Base-by-base conservation (phyloP, 1,140 invertebrate species). In the Drosophila azteca region DNA sequence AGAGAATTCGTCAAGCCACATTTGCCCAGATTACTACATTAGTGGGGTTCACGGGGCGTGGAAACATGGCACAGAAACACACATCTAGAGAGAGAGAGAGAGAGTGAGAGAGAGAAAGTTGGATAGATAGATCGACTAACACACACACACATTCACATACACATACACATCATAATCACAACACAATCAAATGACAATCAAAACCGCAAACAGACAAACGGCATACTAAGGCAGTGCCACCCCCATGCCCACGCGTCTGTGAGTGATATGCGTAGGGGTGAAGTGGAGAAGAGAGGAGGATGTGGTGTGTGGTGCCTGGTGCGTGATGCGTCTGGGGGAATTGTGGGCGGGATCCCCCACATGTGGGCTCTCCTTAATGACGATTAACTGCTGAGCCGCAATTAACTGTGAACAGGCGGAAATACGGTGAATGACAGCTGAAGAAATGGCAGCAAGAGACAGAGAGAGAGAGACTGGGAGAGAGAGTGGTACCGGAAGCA, bases 101-200 rank as follows among this genome's bases (percentile, higher is more conserved):
- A 35, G 29, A 31, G 8, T 3, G 29, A 9, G 31, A 5, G 35
- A 5, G 35, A 13, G 35, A 39, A 8, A 13, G 29, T 31, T 31
- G 29, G 35, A 39, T 39, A 35, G 50, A 48, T 44, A 46, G 61
- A 64, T 64, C 29, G 54, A 75, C 31, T 11, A 6, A 49, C 49
- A 58, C 15, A 59, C 53, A 67, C 43, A 51, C 17, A 20, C 17
- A n/a, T 50, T 35, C n/a, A 24, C 15, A 53, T 31, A 31, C 26
- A 48, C 55, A 51, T 31, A 62, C 50, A 62, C 67, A 83, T 88
- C 79, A 83, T 83, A 88, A 88, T 88, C 84, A 89, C 79, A 88
- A 83, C 76, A 88, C 83, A 39, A 88, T 89, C 83, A 88, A 88
- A 84, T 89, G 83, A 88, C 83, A 88, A 88, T 88, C 85, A 81